Evolutionary conservation across 2,113 vertebrate genomes (phyloP), one percentile per base, ranked within the genome.

Genomic region (Thamnaconus septentrionalis): DNA sequence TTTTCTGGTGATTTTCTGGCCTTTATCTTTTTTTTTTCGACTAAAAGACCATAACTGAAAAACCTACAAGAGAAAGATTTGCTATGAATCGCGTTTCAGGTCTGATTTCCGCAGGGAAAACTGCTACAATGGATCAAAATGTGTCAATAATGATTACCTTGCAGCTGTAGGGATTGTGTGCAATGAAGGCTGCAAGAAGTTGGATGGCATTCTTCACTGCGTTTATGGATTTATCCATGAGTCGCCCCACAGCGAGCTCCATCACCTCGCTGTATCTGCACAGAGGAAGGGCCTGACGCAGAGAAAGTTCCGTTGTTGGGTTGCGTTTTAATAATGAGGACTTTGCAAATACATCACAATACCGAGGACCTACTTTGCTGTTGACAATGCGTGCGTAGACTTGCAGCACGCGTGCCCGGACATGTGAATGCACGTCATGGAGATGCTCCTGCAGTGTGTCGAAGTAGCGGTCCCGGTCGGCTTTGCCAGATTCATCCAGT

Each of bases 121-220:
- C 1, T 4, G 18, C 4, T 49, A 43, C 3, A 53, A 0, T 5
- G 6, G 3, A 18, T 11, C 0, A 7, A 5, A 59, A 53, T n/a
- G 0, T 6, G 41, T 5, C 8, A 18, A n/a, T 47, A 44, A 1
- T 1, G 4, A 51, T 87, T 90, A 98, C 97, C 94, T 97, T 99
- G 92, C 94, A 94, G 74, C 95, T 97, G 81, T 98, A 99, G 5
- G 97, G 97, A 80, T 98, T 99, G 82, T 96, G 97, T 61, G 95
- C 95, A 6, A 98, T 93, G 83, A 98, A 98, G 0, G 92, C 94
- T 62, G 95, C 94, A 80, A 98, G 87, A 56, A 99, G 91, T 72
- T 97, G 96, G 83, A 98, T 94, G 0, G 96, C 95, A n/a, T 93
- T 97, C 91, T 98, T 98, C 67, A 95, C 95, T 0, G 92, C 96